phyloP scores from a whole-genome alignment of 2,797 vertebrate species.

The Peromyscus nudipes region DNA sequence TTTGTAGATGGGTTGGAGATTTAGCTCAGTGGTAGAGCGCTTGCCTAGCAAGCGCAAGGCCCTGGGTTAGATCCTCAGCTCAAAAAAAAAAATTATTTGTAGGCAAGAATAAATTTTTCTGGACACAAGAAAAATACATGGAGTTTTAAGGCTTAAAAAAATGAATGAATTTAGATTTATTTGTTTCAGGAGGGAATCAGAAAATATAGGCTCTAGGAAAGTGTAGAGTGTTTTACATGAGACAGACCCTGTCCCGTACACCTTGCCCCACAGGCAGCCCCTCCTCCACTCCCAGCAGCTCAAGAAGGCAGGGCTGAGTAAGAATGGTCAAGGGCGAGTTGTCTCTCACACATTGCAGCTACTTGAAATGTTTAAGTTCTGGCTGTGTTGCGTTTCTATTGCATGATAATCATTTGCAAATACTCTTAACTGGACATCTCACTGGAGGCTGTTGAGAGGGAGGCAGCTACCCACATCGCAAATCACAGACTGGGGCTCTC shows the following conservation, averaged over 20 bases:
- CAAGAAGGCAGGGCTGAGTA: background rate
- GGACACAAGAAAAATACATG: background rate
- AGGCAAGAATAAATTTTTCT: background rate
- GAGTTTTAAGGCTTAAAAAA: constrained; percentile 31
- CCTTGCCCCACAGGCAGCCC: background rate
- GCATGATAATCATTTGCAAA: background rate
- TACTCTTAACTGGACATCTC: constrained; percentile 88
- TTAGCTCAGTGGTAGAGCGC: too few relatives aligned
- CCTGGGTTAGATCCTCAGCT: too few relatives aligned
- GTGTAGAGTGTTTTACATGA: background rate
- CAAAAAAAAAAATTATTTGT: background rate
- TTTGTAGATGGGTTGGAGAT: too few relatives aligned
- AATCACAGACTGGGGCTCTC: constrained; percentile 92
- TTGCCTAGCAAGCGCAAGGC: too few relatives aligned
- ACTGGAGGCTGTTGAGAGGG: constrained; percentile 90
- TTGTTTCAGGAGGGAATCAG: background rate
- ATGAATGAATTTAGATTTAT: background rate
- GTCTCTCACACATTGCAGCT: background rate
- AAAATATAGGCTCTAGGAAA: constrained; percentile 31
- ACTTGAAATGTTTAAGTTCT: background rate
- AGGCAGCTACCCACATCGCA: constrained; percentile 92
- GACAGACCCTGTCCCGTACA: background rate
- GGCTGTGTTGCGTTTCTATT: background rate
- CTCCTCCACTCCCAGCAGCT: background rate
- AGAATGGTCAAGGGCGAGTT: background rate